phyloP scores from a whole-genome alignment of 2,888 invertebrate genomes.

The Morpho achilles region DNA sequence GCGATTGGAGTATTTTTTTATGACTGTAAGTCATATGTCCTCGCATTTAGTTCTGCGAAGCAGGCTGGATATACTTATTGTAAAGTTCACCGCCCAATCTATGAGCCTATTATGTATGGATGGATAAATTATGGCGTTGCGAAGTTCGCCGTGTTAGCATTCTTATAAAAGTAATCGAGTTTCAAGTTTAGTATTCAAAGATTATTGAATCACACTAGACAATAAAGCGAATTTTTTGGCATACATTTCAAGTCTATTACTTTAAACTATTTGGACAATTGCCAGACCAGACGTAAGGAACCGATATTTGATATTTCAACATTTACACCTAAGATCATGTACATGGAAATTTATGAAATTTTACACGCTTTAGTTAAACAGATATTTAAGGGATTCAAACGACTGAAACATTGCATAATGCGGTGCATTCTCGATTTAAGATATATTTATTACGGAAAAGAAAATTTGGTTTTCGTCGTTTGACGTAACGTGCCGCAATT shows the following conservation, averaged over 20 bases:
- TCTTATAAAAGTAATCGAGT: too few relatives aligned
- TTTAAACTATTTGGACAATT: slow-evolving; percentile 53
- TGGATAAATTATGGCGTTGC: too few relatives aligned
- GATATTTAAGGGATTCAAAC: slow-evolving; percentile 1
- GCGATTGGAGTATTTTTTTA: too few relatives aligned
- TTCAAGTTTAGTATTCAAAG: too few relatives aligned
- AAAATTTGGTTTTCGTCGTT: slow-evolving; percentile 18
- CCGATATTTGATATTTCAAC: slow-evolving; percentile 58
- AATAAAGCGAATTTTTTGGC: slow-evolving; percentile 2
- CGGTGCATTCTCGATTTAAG: slow-evolving; percentile 23
- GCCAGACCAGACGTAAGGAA: slow-evolving; percentile 53
- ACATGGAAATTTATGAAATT: slow-evolving; percentile 13
- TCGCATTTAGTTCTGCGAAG: too few relatives aligned
- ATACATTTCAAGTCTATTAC: slow-evolving; percentile 14
- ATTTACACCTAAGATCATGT: slow-evolving; percentile 31
- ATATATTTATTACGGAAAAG: slow-evolving; percentile 12
- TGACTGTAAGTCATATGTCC: too few relatives aligned
- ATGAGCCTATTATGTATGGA: too few relatives aligned
- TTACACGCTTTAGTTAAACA: slow-evolving; percentile 11
- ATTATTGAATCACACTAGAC: too few relatives aligned
- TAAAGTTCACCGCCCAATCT: too few relatives aligned
- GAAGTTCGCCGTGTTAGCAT: too few relatives aligned
- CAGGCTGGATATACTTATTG: too few relatives aligned
- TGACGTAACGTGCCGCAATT: slow-evolving; percentile 21
- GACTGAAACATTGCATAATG: slow-evolving; percentile 14